Evolutionary conservation across 2,888 invertebrate species (phyloP).

Genomic region (Coelogynopora nodosa): DNA sequence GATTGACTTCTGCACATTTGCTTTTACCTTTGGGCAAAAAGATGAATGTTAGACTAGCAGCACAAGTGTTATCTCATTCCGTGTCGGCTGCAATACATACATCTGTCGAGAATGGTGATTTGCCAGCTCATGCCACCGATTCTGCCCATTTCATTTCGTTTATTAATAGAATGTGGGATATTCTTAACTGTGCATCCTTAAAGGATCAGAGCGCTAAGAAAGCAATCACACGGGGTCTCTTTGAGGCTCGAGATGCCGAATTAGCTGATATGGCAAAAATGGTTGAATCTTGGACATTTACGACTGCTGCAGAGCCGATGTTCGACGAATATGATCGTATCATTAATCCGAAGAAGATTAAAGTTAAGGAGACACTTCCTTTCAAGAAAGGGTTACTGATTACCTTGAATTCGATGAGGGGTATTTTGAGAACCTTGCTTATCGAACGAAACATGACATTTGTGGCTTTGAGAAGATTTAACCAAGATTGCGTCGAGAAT

Average conservation of each 20-base stretch:
- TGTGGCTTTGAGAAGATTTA: not conserved
- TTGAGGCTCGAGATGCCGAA: not conserved
- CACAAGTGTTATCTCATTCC: constrained; percentile 30
- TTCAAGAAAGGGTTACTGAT: not conserved
- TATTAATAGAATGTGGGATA: not conserved
- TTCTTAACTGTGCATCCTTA: not conserved
- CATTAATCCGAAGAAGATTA: not conserved
- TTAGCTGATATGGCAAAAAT: not conserved
- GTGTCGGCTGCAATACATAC: constrained; percentile 9
- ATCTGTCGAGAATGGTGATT: not conserved
- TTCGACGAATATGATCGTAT: not conserved
- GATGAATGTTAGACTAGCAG: constrained; percentile 34
- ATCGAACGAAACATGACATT: not conserved
- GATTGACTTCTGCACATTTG: constrained; percentile 3
- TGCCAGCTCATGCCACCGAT: not conserved
- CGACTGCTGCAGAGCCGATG: no score
- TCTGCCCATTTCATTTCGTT: not conserved
- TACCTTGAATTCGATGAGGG: not conserved
- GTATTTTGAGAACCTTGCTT: not conserved
- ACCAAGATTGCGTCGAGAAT: not conserved
- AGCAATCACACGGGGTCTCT: not conserved
- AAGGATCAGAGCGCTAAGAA: not conserved
- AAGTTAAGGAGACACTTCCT: not conserved
- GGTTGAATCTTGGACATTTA: not conserved
- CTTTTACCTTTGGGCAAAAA: constrained; percentile 34